Base-by-base conservation (phyloP, 1,140 invertebrate genomes). In the Venturia canescens region DNA sequence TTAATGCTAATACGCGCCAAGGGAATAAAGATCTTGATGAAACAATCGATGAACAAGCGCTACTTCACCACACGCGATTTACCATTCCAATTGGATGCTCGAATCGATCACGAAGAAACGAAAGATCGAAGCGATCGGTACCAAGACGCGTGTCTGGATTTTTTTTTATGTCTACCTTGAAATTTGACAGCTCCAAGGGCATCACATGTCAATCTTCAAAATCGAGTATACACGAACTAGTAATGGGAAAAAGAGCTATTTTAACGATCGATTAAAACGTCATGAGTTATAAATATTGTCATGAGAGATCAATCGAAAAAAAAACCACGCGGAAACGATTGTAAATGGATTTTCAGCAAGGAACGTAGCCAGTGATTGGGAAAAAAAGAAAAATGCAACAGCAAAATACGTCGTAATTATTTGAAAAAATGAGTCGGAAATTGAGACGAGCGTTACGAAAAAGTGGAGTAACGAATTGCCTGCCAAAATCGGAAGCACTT, bases 181-280 rank as follows among this genome's bases (percentile, higher is more conserved):
- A 72, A 72, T 21, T 34, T 72, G 38, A 72, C 38, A 50, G 29
- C 70, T 72, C 16, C 70, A 50, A 34, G 70, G 70, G 13, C 70
- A 38, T 72, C 23, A 72, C n/a, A 3, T 31, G 31, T 70, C 27
- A 34, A 44, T 72, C 21, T 66, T 3, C 3, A 66, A 27, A 66
- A 66, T 9, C n/a, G 4, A 27, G 27, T 27, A 57, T 23, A 5
- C n/a, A 57, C 13, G 53, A 9, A 57, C 18, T 57, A 1, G 9
- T 57, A 57, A 23, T 57, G 6, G 1, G 21, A 57, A 57, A 5
- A 57, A n/a, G 9, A 57, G 4, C 5, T 57, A 57, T 57, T 18
- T 57, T n/a, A 57, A 57, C 53, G 53, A 57, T 23, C 18, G 2
- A n/a, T 57, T 18, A 3, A n/a, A 57, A 57, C 21, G 21, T 23